Conservation (phyloP, 2,888 invertebrate genomes). For the Apeira syringaria region DNA sequence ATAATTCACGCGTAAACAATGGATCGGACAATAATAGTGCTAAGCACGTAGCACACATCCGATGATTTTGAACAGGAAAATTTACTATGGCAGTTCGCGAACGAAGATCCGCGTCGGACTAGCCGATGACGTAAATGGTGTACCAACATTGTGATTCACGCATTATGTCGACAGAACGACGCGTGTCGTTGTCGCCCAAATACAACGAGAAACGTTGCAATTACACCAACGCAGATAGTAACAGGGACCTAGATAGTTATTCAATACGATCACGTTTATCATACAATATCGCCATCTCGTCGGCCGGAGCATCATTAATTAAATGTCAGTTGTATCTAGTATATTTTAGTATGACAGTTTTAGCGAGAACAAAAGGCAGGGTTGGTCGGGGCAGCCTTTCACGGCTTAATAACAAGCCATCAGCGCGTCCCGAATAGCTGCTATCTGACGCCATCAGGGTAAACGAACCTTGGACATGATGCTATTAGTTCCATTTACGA, state of each 20-base stretch:
- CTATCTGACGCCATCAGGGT: slow-evolving; percentile 43
- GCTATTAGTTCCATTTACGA: slow-evolving; percentile 51
- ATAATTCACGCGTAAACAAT: slow-evolving; percentile 17
- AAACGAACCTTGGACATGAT: slow-evolving; percentile 36
- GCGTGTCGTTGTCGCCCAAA: slow-evolving; percentile 11
- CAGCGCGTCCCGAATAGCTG: slow-evolving; percentile 38
- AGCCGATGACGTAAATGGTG: slow-evolving; percentile 26
- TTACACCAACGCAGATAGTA: slow-evolving; percentile 17
- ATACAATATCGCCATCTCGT: slow-evolving; percentile 15
- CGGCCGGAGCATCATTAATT: slow-evolving; percentile 34
- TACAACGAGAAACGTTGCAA: slow-evolving; percentile 6
- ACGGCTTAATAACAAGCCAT: slow-evolving; percentile 48
- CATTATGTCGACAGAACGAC: slow-evolving; percentile 15
- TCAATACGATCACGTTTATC: slow-evolving; percentile 23
- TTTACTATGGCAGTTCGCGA: slow-evolving; percentile 18
- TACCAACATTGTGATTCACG: slow-evolving; percentile 33
- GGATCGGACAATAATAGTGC: slow-evolving; percentile 20
- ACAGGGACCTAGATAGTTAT: slow-evolving; percentile 26
- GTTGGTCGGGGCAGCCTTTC: slow-evolving; percentile 38
- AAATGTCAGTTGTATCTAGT: slow-evolving; percentile 34
- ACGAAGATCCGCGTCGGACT: slow-evolving; percentile 26
- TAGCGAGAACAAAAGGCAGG: slow-evolving; percentile 48
- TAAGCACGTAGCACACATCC: slow-evolving; percentile 50
- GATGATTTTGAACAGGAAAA: slow-evolving; percentile 39
- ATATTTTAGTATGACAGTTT: slow-evolving; percentile 30